Percentiles rank a stretch among this genome's conserved stretches.
Evolutionary conservation across 2,797 vertebrate genomes (phyloP).

Genomic region (Zalophus californianus): DNA sequence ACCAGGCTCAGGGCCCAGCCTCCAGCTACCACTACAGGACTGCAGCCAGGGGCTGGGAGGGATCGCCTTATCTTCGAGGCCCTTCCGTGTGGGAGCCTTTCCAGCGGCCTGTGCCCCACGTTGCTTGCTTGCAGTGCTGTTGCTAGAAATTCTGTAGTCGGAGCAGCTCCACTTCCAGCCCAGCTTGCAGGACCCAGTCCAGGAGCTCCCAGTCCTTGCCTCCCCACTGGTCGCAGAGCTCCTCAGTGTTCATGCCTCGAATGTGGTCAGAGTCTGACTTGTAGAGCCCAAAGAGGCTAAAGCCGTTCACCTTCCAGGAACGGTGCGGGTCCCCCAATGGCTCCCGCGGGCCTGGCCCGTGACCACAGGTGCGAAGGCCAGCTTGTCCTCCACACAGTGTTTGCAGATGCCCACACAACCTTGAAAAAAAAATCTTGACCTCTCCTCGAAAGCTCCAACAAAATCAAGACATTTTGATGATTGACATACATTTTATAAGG

Average conservation of each 20-base stretch:
- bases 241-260: conserved; percentile 98
- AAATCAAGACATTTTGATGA: not conserved
- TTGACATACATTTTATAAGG: not conserved
- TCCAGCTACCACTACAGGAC: not conserved
- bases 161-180: conserved; percentile 96
- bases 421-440: not conserved
- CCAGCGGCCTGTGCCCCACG: conserved; percentile 96
- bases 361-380: conserved; percentile 97
- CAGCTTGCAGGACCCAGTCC: conserved; percentile 97
- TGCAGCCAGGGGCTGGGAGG: not conserved
- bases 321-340: conserved; percentile 92
- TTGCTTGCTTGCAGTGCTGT: conserved; percentile 97
- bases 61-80: not conserved
- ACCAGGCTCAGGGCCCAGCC: not conserved
- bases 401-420: conserved; percentile 92
- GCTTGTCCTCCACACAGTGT: conserved; percentile 96
- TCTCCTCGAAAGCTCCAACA: not conserved
- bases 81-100: conserved; percentile 82
- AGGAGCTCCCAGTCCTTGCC: conserved; percentile 98
- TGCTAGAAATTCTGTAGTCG: conserved; percentile 97
- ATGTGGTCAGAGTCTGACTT: conserved; percentile 97
- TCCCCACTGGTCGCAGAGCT: conserved; percentile 98
- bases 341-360: conserved; percentile 97
- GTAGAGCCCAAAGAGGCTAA: conserved; percentile 97
- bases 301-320: conserved; percentile 99